Conservation (phyloP, 1,140 invertebrate species). For the Zaprionus capensis region DNA sequence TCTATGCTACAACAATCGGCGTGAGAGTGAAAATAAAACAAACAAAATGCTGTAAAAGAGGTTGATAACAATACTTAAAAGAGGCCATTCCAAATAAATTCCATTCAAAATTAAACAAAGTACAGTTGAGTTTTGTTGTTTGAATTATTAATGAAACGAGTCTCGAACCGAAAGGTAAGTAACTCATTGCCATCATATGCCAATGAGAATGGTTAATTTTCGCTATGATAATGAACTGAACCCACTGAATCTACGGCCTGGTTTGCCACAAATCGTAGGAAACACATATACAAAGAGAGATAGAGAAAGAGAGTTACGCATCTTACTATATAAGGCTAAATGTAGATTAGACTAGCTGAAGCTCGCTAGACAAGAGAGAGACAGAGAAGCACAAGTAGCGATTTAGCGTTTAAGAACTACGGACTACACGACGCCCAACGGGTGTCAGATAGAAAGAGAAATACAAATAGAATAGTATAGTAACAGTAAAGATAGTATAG, state of each 20-base stretch:
- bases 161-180: constrained; percentile 11
- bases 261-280: constrained; percentile 26
- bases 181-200: constrained; percentile 1
- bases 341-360: constrained; percentile 49
- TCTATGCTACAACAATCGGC: constrained; percentile 49
- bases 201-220: constrained; percentile 19
- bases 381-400: constrained; percentile 45
- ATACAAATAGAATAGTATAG: constrained; percentile 42
- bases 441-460: constrained; percentile 41
- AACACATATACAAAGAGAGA: constrained; percentile 36
- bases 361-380: constrained; percentile 37
- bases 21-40: constrained; percentile 11
- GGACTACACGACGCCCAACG: constrained; percentile 35
- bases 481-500: constrained; percentile 36
- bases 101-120: constrained; percentile 14
- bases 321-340: constrained; percentile 39
- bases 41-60: neutral
- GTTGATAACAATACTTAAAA: constrained; percentile 7
- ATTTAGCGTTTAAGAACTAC: constrained; percentile 42
- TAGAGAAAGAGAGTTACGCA: constrained; percentile 43
- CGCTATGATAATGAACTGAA: constrained; percentile 8
- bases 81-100: constrained; percentile 38
- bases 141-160: constrained; percentile 30
- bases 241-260: constrained; percentile 21
- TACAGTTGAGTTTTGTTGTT: constrained; percentile 18